Evolutionary conservation across 2,888 invertebrate species (phyloP).

Genomic region (Spatulosminthurus flaviceps): DNA sequence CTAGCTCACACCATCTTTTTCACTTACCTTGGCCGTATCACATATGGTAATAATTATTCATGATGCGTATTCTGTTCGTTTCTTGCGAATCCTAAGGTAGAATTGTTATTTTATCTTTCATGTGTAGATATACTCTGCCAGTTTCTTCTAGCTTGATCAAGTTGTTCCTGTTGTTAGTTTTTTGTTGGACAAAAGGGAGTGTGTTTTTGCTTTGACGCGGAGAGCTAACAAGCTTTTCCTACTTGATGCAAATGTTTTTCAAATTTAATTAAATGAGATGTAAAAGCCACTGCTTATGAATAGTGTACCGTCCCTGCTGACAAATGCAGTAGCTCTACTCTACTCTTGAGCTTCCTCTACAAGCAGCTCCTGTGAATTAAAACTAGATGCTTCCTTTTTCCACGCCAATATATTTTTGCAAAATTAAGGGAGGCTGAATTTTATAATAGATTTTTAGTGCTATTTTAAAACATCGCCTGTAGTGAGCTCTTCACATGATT

Average conservation of each 20-base stretch:
- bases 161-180: background rate
- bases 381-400: no score
- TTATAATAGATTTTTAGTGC: no score
- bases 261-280: background rate
- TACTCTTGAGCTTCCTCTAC: no score
- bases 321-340: no score
- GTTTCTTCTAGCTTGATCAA: background rate
- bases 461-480: no score
- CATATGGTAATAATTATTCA: conserved; percentile 33
- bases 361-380: no score
- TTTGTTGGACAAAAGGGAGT: conserved; percentile 1
- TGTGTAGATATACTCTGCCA: background rate
- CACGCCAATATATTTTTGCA: no score
- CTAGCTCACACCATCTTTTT: background rate
- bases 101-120: no score
- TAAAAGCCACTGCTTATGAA: no score
- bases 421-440: no score
- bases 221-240: background rate
- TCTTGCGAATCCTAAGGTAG: background rate
- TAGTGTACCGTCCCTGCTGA: no score
- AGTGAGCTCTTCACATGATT: no score
- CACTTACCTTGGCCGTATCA: background rate
- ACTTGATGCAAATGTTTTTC: background rate
- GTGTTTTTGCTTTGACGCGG: background rate
- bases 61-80: conserved; percentile 27